Evolutionary conservation across 2,888 invertebrate genomes (phyloP).

Genomic region (Cancer borealis): DNA sequence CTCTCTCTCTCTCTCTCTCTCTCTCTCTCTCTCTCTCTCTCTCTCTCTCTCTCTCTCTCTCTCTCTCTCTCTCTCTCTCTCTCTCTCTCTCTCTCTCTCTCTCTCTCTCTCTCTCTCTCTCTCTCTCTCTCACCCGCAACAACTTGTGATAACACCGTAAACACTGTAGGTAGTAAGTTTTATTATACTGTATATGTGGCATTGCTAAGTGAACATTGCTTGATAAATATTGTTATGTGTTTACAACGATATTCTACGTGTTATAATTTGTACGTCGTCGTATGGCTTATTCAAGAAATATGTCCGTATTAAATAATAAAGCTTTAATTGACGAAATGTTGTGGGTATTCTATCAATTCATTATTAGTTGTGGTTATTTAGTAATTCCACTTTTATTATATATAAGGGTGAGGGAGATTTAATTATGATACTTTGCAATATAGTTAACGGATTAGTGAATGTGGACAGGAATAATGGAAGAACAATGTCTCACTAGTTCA

Average conservation of each 20-base stretch:
- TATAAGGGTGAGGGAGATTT: too few relatives aligned
- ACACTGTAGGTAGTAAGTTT: neutral
- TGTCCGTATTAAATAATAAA: neutral
- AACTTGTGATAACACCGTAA: neutral
- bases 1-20: neutral
- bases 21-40: neutral
- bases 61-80: constrained; percentile 1
- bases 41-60: constrained; percentile 1
- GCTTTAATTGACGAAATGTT: neutral
- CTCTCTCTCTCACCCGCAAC: neutral
- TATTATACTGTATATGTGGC: neutral
- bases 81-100: constrained; percentile 1
- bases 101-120: neutral
- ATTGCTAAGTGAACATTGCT: neutral
- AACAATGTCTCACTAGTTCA: too few relatives aligned
- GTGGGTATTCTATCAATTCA: too few relatives aligned
- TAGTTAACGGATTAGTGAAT: too few relatives aligned
- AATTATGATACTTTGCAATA: too few relatives aligned
- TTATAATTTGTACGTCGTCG: neutral
- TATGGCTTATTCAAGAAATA: neutral
- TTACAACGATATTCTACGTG: neutral
- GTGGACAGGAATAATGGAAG: too few relatives aligned
- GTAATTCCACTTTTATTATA: too few relatives aligned
- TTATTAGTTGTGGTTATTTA: too few relatives aligned
- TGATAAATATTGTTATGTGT: neutral